Base-by-base conservation (phyloP, 2,113 vertebrate species). In the Pseudolaguvia tuberculata region DNA sequence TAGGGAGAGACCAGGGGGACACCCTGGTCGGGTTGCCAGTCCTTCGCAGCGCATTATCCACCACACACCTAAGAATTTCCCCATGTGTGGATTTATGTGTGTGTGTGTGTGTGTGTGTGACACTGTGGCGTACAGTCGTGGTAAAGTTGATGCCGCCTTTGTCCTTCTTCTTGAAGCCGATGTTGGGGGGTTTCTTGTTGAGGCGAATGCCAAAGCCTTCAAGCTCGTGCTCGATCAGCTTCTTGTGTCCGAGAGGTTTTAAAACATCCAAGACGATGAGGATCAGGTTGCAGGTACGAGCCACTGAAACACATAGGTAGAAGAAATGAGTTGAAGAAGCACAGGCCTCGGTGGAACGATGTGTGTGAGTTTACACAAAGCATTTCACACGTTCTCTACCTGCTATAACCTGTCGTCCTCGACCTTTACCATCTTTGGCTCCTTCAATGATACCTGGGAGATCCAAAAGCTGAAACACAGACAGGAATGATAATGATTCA, bases 141-240 rank as follows among this genome's bases (percentile, higher is more conserved):
- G 97, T 99, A 76, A 99, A 96, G 86, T 99, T 99, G 88, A 99
- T 98, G 86, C 97, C 97, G 71, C 97, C 97, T 88, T 99, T 99
- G 88, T 99, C 97, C 89, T 99, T 99, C 87, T 93, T 98, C 88
- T 98, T 98, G 89, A 92, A 99, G 82, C 96, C 96, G 6, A 99
- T 99, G 86, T 98, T 98, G 77, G 97, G 97, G 4, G 96, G 94
- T 68, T 94, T 89, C 84, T 96, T 98, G 86, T 99, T 99, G 73
- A 99, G 92, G 12, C 97, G 93, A 85, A 99, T 98, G 31, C 97
- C 97, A 82, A 99, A 99, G 69, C 97, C 97, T 82, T 99, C 97
- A 85, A 99, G 86, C 79, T 99, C 97, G 50, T 95, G 95, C 84
- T 99, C 97, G 82, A 99, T 98, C 21, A 99, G 94, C 84, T 94